Base-by-base conservation (phyloP, 1,140 invertebrate genomes). In the Drosophila bifasciata region DNA sequence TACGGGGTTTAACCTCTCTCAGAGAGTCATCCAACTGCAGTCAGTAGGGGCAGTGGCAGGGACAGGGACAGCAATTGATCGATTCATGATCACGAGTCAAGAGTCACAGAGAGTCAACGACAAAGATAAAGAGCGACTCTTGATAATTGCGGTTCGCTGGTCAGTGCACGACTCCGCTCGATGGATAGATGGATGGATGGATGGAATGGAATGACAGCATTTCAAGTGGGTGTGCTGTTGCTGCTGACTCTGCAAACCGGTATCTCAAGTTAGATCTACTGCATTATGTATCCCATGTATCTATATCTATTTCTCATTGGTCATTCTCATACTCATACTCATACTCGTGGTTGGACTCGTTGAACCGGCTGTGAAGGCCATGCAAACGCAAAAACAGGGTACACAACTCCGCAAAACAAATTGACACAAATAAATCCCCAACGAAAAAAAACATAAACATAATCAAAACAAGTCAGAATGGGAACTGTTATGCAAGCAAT, bases 221-320 rank as follows among this genome's bases (percentile, higher is more conserved):
- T 55, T 67, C 41, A 67, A 68, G 64, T 68, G 64, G 64, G 64
- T 68, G 64, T 68, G 64, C 68, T 68, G 11, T 11, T 68, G 64
- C 68, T 68, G 11, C 32, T 13, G 32, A 11, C 32, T 68, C 61
- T 68, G 64, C 64, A 68, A 68, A 68, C 64, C 64, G 64, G 64
- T 68, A 68, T 68, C 61, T 17, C 13, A 36, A 19, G 11, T 13
- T 36, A 36, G 32, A 36, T 3, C 32, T 36, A 0, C 32, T 36
- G 32, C 11, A 21, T 15, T 63, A n/a, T 15, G 50, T 23, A 52
- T 25, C 44, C 44, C 36, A 19, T 39, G 40, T 46, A 66, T 66
- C 60, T 32, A n/a, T 9, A 11, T 11, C 56, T 28, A 16, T 25
- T 21, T 46, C 32, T n/a, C 46, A 23, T 39, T 67, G 63, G 63